phyloP scores from a whole-genome alignment of 1,140 invertebrate genomes.

The Macrobrachium nipponense region DNA sequence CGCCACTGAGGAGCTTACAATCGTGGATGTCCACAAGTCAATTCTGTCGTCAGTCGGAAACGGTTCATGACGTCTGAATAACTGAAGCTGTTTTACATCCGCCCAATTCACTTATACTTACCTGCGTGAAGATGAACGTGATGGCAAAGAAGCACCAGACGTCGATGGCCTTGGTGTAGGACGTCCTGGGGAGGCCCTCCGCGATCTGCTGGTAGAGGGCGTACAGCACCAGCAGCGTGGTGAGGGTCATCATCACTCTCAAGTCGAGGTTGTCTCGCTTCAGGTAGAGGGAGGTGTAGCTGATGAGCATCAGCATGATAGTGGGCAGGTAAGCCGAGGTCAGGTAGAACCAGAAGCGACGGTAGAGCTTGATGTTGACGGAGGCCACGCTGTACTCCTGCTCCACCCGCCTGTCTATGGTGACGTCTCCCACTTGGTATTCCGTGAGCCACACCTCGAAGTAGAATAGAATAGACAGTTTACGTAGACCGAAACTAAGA shows the following conservation, averaged over 20 bases:
- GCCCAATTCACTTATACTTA: too few relatives aligned
- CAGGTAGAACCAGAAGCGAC: slow-evolving; percentile 21
- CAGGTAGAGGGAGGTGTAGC: slow-evolving; percentile 32
- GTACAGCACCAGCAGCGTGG: slow-evolving; percentile 40
- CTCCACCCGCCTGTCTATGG: not conserved
- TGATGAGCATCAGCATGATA: slow-evolving; percentile 21
- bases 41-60: too few relatives aligned
- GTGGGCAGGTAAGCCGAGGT: slow-evolving; percentile 34
- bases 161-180: slow-evolving; percentile 33
- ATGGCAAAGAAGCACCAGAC: slow-evolving; percentile 48
- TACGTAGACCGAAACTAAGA: too few relatives aligned
- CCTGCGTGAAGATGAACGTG: slow-evolving; percentile 23
- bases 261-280: slow-evolving; percentile 3
- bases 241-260: slow-evolving; percentile 21
- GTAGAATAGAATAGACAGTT: too few relatives aligned
- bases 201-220: slow-evolving; percentile 31
- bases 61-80: too few relatives aligned
- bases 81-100: too few relatives aligned
- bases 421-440: too few relatives aligned
- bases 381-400: not conserved
- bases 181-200: slow-evolving; percentile 16
- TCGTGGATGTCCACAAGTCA: too few relatives aligned
- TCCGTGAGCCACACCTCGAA: too few relatives aligned
- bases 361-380: slow-evolving; percentile 32
- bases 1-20: too few relatives aligned